Base-by-base conservation (phyloP, 2,888 invertebrate species). In the Nemurella pictetii region DNA sequence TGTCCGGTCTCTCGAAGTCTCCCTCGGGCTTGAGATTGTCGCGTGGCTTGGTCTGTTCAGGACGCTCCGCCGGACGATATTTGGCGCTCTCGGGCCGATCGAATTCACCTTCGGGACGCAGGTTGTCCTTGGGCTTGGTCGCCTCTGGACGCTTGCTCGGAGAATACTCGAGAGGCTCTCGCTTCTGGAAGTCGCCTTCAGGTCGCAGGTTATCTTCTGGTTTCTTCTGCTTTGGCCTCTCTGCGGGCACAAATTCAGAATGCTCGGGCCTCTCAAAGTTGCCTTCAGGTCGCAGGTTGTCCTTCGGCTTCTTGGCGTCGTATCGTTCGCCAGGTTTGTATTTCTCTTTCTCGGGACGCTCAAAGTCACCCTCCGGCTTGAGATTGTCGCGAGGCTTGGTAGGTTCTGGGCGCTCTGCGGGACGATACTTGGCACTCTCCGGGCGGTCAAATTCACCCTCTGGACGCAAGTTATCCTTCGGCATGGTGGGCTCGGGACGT, bases 121-220 rank as follows among this genome's bases (percentile, higher is more conserved):
- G 88, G 86, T 92, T 92, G 86, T 91, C 92, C 80, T 86, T 87
- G 78, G 87, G 83, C 30, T 91, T 90, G 7, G 90, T 90, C 29
- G 89, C 91, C 75, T 88, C 89, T 20, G 90, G 91, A 12, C 92
- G 89, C 85, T 94, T 94, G 26, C 92, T 93, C 15, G 93, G 92
- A 0, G 89, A 89, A 88, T 91, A 92, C 74, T 90, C 88, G 30
- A 91, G 90, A 35, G 89, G 90, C 78, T 89, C 89, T 0, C 91
- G 92, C 27, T 89, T 87, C 72, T 89, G 89, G 86, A 91, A 91
- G 26, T 90, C 89, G 26, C 89, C 90, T 85, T 89, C 89, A 27
- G 88, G 87, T 86, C 87, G 88, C 5, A 89, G 87, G 88, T 95
- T 94, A 89, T 95, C 95, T 89, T 94, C 93, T 87, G 92, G 94